Evolutionary conservation across 1,140 invertebrate species (phyloP), one percentile per base, ranked within the genome.

Genomic region (Riptortus pedestris): DNA sequence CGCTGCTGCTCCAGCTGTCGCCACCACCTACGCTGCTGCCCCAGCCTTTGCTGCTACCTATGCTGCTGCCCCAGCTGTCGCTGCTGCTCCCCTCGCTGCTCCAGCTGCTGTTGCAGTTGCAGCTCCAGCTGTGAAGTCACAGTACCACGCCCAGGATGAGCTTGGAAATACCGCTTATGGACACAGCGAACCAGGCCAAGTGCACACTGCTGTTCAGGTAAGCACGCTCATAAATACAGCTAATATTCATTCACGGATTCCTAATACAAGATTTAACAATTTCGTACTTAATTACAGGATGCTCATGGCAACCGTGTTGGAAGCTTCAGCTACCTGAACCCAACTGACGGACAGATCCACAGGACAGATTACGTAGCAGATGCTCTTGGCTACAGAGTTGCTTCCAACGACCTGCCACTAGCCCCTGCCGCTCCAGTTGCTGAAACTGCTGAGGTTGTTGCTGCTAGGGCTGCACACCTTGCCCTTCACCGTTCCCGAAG

Each of bases 131-230:
- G 63, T 55, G 58, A 69, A 66, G 78, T 45, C 70, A 67, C 76
- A 80, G 72, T 81, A 81, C 77, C 80, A 81, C 71, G 75, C 79
- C 66, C 73, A 80, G 68, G 79, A 83, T 71, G 73, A 78, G 68
- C 75, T 78, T n/a, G 79, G 79, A 27, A 77, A 79, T 68, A 79
- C 78, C 67, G 69, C 75, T 67, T 81, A 80, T 73, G 79, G 79
- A 65, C 79, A 80, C 67, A 73, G 76, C 65, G 78, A 80, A 71
- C 76, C 78, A 43, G 77, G 77, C 74, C 79, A 80, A 69, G 73
- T 77, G 16, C 76, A 80, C 60, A 74, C 76, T 67, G 79, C 79
- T 65, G 77, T 76, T 58, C 76, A 79, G n/a, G n/a, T n/a, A n/a
- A n/a, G n/a, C n/a, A n/a, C n/a, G n/a, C n/a, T n/a, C 61, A 68